Evolutionary conservation across 2,888 invertebrate species (phyloP).

Genomic region (Seira sanloemensis): DNA sequence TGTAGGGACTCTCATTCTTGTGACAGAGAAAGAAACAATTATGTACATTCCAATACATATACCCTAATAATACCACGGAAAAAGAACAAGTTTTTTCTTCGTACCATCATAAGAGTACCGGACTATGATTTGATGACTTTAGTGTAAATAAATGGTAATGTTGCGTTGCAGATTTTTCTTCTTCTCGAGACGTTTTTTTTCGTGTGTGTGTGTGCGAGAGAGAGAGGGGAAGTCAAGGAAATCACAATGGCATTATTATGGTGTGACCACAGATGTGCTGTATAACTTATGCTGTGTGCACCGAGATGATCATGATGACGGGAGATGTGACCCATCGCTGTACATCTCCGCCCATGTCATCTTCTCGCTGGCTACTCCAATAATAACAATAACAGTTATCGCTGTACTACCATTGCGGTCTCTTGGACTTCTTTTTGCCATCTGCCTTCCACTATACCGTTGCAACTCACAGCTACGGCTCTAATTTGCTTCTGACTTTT

Average conservation of each 20-base stretch:
- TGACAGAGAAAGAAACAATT: constrained; percentile 3
- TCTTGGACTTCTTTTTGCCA: not conserved
- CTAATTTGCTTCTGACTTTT: not conserved
- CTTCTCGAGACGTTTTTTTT: too few species aligned
- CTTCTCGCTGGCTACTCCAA: constrained; percentile 45
- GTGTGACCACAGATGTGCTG: constrained; percentile 55
- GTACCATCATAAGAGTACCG: not conserved
- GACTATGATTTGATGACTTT: not conserved
- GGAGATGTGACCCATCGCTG: not conserved
- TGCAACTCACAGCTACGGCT: not conserved
- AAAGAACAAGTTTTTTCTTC: not conserved
- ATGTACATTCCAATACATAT: constrained; percentile 10
- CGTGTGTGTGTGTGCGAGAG: not conserved
- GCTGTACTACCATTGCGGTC: not conserved
- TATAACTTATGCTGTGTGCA: constrained; percentile 49
- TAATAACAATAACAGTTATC: not conserved
- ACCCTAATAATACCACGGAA: not conserved
- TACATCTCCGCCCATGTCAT: constrained; percentile 55
- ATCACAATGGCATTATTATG: constrained; percentile 42
- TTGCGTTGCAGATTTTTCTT: not conserved
- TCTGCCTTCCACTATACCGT: not conserved
- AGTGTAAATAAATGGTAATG: constrained; percentile 1
- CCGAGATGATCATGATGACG: not conserved
- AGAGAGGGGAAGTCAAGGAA: not conserved
- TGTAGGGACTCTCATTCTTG: constrained; percentile 32